Base-by-base conservation (phyloP, 2,888 invertebrate genomes). In the Allophyes oxyacanthae region DNA sequence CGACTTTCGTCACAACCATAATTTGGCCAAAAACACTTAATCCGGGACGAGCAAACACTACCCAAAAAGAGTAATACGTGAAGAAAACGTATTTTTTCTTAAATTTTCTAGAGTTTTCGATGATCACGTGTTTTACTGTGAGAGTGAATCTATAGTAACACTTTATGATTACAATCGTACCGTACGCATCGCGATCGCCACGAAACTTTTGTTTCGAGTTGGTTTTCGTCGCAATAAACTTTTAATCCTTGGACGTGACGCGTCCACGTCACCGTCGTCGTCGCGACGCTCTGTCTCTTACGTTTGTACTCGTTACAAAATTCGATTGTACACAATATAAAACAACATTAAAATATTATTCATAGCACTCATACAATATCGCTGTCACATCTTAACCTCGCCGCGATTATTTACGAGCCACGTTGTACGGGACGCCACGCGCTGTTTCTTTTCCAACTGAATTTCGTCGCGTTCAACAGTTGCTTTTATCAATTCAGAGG, bases 1-100 rank as follows among this genome's bases (percentile, higher is more conserved):
- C 92, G 86, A 93, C 83, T 88, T 89, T 91, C 72, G 89, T 87
- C 83, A 93, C 89, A 88, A 94, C 94, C 93, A 94, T 94, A 93
- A 90, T 94, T 93, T 82, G 86, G 81, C 81, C 75, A 83, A 89
- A 75, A 87, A 72, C 86, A 87, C 86, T 85, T 80, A 84, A 84
- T 83, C 81, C 80, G 77, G 70, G 77, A 83, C 84, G 75, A 87
- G 81, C 76, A 85, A 87, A 89, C 88, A 90, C 86, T 78, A 86
- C 77, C 73, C 81, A 77, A 84, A 83, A 79, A 70, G 79, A 79
- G 75, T 74, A 81, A 81, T 75, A 78, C 74, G 77, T 74, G 59
- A 83, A 72, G 72, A 74, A 80, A 77, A 78, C 79, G 77, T 81
- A 74, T 79, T 72, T 79, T 77, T 74, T 73, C 66, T 81, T 83